Percentiles rank a stretch among this genome's conserved stretches.
phyloP scores from a whole-genome alignment of 2,888 invertebrate genomes.

The Tinea trinotella region DNA sequence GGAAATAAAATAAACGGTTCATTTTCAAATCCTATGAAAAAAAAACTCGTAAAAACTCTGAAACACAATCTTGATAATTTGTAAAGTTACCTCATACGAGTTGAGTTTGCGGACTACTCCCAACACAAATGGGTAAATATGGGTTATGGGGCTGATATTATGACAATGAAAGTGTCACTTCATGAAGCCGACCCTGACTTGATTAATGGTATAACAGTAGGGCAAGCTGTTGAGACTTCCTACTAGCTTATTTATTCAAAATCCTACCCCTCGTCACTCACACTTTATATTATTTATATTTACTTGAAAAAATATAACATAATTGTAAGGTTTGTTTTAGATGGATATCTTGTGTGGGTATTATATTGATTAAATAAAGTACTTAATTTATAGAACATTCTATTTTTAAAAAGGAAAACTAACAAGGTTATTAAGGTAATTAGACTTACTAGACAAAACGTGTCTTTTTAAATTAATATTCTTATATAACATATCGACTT shows the following conservation, averaged over 20 bases:
- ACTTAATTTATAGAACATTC: too few relatives aligned
- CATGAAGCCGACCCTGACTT: conserved; percentile 58
- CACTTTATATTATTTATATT: neutral
- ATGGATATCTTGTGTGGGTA: too few relatives aligned
- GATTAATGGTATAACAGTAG: conserved; percentile 58
- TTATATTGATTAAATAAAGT: too few relatives aligned
- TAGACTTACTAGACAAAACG: too few relatives aligned
- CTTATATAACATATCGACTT: too few relatives aligned
- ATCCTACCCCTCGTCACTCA: conserved; percentile 9
- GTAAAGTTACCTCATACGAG: conserved; percentile 7
- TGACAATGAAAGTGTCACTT: conserved; percentile 69
- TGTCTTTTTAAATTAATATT: too few relatives aligned
- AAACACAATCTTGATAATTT: neutral
- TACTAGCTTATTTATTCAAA: conserved; percentile 44
- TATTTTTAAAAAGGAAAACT: too few relatives aligned
- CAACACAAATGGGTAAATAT: conserved; percentile 29
- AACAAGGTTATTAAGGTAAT: too few relatives aligned
- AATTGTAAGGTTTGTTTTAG: neutral
- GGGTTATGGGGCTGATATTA: conserved; percentile 45
- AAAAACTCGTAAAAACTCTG: neutral
- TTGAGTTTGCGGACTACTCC: neutral
- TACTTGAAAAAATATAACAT: neutral
- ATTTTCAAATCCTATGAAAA: too few relatives aligned
- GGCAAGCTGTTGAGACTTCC: conserved; percentile 23
- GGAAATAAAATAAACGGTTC: too few relatives aligned